Evolutionary conservation across 2,113 vertebrate genomes (phyloP).

Genomic region (Ceyx melanurus): DNA sequence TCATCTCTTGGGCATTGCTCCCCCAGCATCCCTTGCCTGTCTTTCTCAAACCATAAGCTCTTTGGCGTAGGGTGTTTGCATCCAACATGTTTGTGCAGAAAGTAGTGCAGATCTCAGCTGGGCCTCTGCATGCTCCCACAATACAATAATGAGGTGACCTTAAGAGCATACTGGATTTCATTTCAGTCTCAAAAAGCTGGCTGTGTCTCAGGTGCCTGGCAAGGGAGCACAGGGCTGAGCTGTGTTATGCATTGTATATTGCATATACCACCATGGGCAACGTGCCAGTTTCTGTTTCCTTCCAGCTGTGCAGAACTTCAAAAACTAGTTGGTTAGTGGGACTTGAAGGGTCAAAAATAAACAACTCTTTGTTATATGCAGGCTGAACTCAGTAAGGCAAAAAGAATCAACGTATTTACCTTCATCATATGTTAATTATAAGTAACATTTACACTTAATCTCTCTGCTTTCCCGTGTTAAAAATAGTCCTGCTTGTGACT

Average conservation of each 20-base stretch:
- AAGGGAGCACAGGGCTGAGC: neutral
- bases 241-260: neutral
- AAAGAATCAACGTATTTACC: neutral
- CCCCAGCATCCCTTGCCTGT: neutral
- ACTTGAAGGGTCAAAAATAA: neutral
- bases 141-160: accelerated
- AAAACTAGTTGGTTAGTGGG: neutral
- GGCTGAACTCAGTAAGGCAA: neutral
- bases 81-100: neutral
- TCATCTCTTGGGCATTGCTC: neutral
- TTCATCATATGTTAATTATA: slow-evolving; percentile 3
- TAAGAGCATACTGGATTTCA: neutral
- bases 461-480: neutral
- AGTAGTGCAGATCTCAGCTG: neutral
- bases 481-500: slow-evolving; percentile 40
- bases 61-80: neutral
- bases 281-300: neutral
- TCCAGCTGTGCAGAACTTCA: neutral
- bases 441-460: neutral
- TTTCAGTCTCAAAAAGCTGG: neutral
- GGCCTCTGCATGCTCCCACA: accelerated
- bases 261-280: no score
- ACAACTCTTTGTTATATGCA: neutral
- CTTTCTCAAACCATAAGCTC: neutral
- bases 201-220: neutral